Evolutionary conservation across 2,888 invertebrate species (phyloP).

Genomic region (Synanthedon vespiformis): DNA sequence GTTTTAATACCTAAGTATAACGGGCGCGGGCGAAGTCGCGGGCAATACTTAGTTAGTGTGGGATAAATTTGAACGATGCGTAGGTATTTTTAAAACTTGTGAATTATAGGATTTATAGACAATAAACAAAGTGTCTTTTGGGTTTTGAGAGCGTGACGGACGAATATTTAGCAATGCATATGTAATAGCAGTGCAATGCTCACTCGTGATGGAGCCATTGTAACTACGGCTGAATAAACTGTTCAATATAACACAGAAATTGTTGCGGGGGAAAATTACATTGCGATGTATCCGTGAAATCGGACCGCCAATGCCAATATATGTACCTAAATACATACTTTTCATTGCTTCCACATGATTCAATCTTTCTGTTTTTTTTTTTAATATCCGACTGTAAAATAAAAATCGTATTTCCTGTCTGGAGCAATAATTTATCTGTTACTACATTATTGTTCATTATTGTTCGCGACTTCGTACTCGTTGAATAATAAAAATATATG

Average conservation of each 20-base stretch:
- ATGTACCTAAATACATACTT: neutral
- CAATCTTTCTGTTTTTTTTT: neutral
- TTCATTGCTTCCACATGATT: neutral
- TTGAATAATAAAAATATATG: too few relatives aligned
- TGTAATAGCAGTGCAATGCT: slow-evolving; percentile 11
- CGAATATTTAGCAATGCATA: slow-evolving; percentile 26
- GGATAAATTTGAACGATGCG: too few relatives aligned
- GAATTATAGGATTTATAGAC: neutral
- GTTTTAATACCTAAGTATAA: too few relatives aligned
- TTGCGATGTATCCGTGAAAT: slow-evolving; percentile 37
- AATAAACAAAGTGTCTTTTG: slow-evolving; percentile 12
- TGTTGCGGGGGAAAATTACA: slow-evolving; percentile 3
- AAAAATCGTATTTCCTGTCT: too few relatives aligned
- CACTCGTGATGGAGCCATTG: slow-evolving; percentile 6
- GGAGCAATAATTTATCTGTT: too few relatives aligned
- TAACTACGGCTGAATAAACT: slow-evolving; percentile 6
- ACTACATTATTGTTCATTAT: too few relatives aligned
- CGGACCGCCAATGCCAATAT: slow-evolving; percentile 29
- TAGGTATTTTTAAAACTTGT: too few relatives aligned
- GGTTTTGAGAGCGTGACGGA: slow-evolving; percentile 39
- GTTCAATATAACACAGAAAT: slow-evolving; percentile 9
- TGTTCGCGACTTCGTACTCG: too few relatives aligned
- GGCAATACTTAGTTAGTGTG: too few relatives aligned
- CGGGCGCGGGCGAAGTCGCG: too few relatives aligned
- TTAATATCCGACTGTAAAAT: neutral